Evolutionary conservation across 2,797 vertebrate species (phyloP).

Genomic region (Pteropus rufus): DNA sequence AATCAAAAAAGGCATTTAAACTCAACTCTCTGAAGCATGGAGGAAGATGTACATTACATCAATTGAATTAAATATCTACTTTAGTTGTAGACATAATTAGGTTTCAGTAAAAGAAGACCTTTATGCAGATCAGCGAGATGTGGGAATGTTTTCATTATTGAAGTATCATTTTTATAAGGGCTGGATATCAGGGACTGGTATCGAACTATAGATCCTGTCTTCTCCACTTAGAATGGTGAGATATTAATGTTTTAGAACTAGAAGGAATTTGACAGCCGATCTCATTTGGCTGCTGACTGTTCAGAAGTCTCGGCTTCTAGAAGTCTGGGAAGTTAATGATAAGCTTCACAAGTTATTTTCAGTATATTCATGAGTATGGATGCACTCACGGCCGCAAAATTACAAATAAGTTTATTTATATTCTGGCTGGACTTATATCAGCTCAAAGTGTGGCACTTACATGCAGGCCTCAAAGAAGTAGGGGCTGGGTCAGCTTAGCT

Average conservation of each 20-base stretch:
- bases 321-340: not conserved
- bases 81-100: conserved; percentile 56
- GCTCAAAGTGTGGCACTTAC: not conserved
- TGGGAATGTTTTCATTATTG: conserved; percentile 39
- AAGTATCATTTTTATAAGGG: conserved; percentile 31
- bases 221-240: not conserved
- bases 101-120: conserved; percentile 50
- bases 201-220: not conserved
- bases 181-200: not conserved
- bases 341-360: not conserved
- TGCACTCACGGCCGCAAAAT: not conserved
- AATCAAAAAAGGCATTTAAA: conserved; percentile 68
- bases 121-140: conserved; percentile 7
- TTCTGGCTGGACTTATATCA: not conserved
- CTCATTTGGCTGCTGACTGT: not conserved
- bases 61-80: conserved; percentile 66
- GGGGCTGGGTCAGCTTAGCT: not conserved
- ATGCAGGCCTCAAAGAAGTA: not conserved
- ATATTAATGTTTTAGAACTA: not conserved
- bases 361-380: not conserved
- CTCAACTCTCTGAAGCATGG: conserved; percentile 64
- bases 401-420: not conserved
- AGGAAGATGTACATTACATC: conserved; percentile 50
- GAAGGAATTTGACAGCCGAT: not conserved
- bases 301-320: not conserved